phyloP scores from a whole-genome alignment of 2,113 vertebrate species.

The Pungitius pungitius region DNA sequence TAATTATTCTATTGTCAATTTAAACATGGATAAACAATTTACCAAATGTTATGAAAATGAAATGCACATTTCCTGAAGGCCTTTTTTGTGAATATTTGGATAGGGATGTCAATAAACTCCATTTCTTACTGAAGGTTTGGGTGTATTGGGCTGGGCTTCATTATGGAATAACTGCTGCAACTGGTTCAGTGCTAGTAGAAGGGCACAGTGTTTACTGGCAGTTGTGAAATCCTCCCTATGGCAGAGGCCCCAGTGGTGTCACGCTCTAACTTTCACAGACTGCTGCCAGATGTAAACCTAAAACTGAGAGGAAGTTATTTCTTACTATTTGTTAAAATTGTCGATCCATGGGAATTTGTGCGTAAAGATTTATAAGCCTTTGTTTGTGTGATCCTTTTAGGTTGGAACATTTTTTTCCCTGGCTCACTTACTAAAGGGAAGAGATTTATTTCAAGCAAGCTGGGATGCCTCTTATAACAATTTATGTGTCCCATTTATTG shows the following conservation, averaged over 20 bases:
- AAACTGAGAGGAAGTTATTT: background rate
- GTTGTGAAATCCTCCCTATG: constrained; percentile 32
- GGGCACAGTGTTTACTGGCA: constrained; percentile 21
- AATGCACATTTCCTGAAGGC: too few relatives aligned
- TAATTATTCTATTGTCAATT: too few relatives aligned
- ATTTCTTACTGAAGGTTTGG: too few relatives aligned
- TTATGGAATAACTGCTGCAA: constrained; percentile 16
- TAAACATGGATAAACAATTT: too few relatives aligned
- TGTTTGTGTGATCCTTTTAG: constrained; percentile 13
- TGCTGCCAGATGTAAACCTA: constrained; percentile 30
- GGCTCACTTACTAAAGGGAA: constrained; percentile 21
- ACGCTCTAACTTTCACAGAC: constrained; percentile 27
- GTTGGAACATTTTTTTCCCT: constrained; percentile 10
- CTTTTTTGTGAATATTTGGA: too few relatives aligned
- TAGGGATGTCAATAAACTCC: too few relatives aligned
- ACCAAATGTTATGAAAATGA: too few relatives aligned
- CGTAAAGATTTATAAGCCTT: constrained; percentile 1
- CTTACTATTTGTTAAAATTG: background rate
- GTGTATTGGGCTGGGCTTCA: background rate
- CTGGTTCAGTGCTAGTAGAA: constrained; percentile 22
- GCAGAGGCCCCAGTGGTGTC: constrained; percentile 23
- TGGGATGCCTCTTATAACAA: background rate
- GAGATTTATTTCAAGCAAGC: constrained; percentile 17
- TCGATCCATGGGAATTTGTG: background rate
- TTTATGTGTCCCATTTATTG: constrained; percentile 4